A percentile compares a stretch with the other conserved stretches of the same genome.
phyloP scores from a whole-genome alignment of 2,888 invertebrate genomes.

The Caenorhabditis panamensis region DNA sequence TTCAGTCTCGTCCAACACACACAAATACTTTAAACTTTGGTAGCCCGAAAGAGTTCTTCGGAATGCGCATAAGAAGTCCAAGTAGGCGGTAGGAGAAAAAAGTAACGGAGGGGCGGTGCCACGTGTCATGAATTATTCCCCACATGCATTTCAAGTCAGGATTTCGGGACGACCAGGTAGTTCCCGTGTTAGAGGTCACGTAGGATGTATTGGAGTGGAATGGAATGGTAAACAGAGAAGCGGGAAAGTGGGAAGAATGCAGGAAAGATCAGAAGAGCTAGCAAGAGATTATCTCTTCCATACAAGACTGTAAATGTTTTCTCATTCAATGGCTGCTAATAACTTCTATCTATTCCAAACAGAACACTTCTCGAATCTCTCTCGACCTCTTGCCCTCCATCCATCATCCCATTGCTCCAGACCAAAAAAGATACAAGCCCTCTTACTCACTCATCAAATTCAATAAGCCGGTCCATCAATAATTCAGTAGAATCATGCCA shows the following conservation, averaged over 20 bases:
- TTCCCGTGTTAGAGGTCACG: slow-evolving; percentile 1
- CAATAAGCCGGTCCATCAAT: not conserved
- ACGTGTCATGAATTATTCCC: slow-evolving; percentile 10
- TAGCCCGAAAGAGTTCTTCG: not conserved
- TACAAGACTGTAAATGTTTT: no score
- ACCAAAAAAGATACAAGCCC: no score
- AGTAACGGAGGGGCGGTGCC: slow-evolving; percentile 2
- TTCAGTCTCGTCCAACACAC: not conserved
- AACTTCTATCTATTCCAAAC: no score
- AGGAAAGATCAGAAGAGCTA: no score
- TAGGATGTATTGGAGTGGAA: not conserved
- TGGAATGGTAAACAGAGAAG: not conserved
- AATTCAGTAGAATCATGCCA: not conserved
- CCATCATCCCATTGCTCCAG: not conserved
- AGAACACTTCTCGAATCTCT: no score
- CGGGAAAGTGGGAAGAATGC: not conserved
- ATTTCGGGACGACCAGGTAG: slow-evolving; percentile 6
- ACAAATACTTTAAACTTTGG: slow-evolving; percentile 8
- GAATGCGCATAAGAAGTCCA: slow-evolving; percentile 1
- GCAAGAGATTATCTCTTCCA: no score
- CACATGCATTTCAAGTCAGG: no score
- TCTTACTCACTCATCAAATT: not conserved
- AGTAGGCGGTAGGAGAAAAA: slow-evolving; percentile 4
- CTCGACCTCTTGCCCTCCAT: not conserved
- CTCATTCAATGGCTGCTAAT: no score